Base-by-base conservation (phyloP, 2,888 invertebrate genomes). In the Oligia latruncula region DNA sequence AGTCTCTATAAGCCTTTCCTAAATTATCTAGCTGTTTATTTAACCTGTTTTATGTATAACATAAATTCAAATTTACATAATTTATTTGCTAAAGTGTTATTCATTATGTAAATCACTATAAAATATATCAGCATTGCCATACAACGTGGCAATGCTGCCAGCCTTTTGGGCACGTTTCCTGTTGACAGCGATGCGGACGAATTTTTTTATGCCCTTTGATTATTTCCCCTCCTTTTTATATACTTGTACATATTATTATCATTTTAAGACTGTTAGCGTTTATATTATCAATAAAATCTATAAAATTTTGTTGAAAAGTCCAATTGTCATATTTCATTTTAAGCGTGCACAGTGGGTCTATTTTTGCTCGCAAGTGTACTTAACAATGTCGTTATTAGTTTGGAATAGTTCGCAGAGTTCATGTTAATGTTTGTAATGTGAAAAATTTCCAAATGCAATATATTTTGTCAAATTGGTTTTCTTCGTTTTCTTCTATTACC, bases 361-460 rank as follows among this genome's bases (percentile, higher is more conserved):
- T 60, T 71, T 65, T 66, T 49, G 62, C 49, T 62, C 70, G 20
- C 65, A 17, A 83, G 46, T 74, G 68, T 83, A 83, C 65, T 68
- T 75, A 72, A 20, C 46, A 68, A 74, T 40, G 58, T 79, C 40
- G 79, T 82, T 82, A 70, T 78, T 84, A 77, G 65, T 82, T 87
- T 40, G 46, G 46, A 79, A 83, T 74, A 79, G 78, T 80, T 80
- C 46, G 13, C 15, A 13, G 40, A 68, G 49, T 81, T 77, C 52
- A 49, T 60, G 70, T 55, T 79, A 29, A 86, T 74, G 52, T 86
- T 73, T 65, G 60, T 75, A 71, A 74, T 72, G 75, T 40, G 74
- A 76, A 77, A 74, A 77, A 74, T 49, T 85, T 29, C 35, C 72
- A 85, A 86, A 85, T 82, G 62, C 60, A 72, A 86, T 87, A 84